Percentiles rank a stretch among this genome's conserved stretches.
phyloP scores from a whole-genome alignment of 2,888 invertebrate genomes.

The Epirrhoe alternata region DNA sequence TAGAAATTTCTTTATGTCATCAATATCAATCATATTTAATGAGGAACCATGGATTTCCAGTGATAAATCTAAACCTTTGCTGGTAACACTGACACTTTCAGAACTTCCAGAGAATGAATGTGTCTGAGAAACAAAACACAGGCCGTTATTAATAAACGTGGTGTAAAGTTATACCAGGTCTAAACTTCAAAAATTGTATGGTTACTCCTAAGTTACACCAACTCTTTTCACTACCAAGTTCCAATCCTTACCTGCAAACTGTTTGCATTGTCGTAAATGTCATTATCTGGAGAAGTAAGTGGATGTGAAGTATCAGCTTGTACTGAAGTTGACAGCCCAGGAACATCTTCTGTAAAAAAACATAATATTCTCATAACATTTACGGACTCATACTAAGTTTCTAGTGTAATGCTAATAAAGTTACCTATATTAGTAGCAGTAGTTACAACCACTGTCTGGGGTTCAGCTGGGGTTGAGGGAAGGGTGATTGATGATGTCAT shows the following conservation, averaged over 20 bases:
- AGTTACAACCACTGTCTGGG: slow-evolving; percentile 53
- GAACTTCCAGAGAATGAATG: slow-evolving; percentile 83
- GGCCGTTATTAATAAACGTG: no score
- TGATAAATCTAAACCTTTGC: slow-evolving; percentile 73
- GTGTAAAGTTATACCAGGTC: no score
- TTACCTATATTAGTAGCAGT: slow-evolving; percentile 54
- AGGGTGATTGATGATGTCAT: slow-evolving; percentile 57
- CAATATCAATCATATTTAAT: slow-evolving; percentile 92
- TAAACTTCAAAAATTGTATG: no score
- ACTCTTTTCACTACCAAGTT: no score
- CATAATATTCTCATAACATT: not conserved
- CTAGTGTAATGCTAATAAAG: not conserved
- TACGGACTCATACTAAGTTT: not conserved
- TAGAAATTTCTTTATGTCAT: slow-evolving; percentile 92
- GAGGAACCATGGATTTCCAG: slow-evolving; percentile 89
- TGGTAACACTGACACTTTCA: slow-evolving; percentile 86
- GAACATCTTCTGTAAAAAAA: slow-evolving; percentile 53
- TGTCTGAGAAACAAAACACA: slow-evolving; percentile 65
- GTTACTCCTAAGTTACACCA: no score
- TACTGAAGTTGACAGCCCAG: slow-evolving; percentile 49
- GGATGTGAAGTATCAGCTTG: slow-evolving; percentile 86
- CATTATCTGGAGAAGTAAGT: slow-evolving; percentile 88
- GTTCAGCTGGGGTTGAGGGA: slow-evolving; percentile 62
- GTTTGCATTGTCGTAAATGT: slow-evolving; percentile 83
- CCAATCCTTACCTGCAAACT: slow-evolving; percentile 76